Conservation (phyloP, 2,888 invertebrate genomes). For the Zaprionus bogoriensis region DNA sequence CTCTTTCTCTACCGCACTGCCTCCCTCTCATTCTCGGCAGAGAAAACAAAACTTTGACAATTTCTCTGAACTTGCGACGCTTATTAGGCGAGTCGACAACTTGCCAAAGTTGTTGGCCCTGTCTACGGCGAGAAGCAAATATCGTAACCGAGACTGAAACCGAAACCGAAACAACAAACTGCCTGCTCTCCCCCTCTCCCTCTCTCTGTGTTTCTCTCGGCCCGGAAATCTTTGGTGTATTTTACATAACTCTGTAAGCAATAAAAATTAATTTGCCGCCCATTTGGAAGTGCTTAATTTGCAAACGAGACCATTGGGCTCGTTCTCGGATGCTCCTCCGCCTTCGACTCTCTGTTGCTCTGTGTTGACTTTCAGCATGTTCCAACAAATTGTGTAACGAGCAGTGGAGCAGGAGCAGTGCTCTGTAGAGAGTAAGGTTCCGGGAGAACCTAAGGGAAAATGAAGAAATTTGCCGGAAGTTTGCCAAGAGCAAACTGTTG, state of each 20-base stretch:
- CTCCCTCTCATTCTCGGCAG: background rate
- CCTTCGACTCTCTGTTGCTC: background rate
- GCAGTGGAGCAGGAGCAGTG: background rate
- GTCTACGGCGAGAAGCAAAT: background rate
- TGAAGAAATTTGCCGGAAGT: background rate
- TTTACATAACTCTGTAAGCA: constrained; percentile 76
- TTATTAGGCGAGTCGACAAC: constrained; percentile 40
- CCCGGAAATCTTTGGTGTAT: constrained; percentile 48
- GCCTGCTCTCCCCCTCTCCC: background rate
- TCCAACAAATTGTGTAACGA: constrained; percentile 21
- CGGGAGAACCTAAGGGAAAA: background rate
- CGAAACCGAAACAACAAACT: constrained; percentile 13
- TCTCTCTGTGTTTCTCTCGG: background rate
- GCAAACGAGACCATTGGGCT: constrained; percentile 75
- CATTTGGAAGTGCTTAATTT: constrained; percentile 79
- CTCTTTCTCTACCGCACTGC: background rate
- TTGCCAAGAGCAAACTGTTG: background rate
- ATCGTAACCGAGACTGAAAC: constrained; percentile 6
- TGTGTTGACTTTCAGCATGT: constrained; percentile 42
- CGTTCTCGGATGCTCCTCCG: constrained; percentile 15
- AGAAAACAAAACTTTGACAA: constrained; percentile 64
- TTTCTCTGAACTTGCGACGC: constrained; percentile 47
- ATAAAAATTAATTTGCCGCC: constrained; percentile 78
- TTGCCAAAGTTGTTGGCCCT: constrained; percentile 55
- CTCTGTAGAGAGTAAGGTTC: background rate